Conservation (phyloP, 1,140 invertebrate species). For the Helicoverpa zea region DNA sequence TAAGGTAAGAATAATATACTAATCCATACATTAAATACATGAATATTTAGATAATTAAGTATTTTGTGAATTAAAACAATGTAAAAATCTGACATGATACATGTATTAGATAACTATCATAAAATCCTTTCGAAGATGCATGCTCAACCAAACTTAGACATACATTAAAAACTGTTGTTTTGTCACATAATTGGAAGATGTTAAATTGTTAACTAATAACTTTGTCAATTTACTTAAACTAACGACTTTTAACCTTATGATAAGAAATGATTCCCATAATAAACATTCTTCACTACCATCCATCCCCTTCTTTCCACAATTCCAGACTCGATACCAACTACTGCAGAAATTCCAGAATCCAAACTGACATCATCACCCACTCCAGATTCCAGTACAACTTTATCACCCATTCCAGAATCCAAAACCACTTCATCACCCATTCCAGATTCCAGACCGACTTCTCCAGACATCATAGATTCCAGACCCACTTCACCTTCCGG, state of each 20-base stretch:
- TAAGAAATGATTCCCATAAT: conserved; percentile 13
- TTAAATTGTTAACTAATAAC: background rate
- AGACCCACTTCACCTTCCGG: background rate
- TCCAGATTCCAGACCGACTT: background rate
- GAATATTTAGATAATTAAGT: too few relatives aligned
- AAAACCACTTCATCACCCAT: background rate
- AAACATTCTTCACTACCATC: conserved; percentile 19
- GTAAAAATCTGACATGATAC: too few relatives aligned
- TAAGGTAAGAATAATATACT: too few relatives aligned
- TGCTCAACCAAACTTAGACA: too few relatives aligned
- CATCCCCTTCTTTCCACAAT: background rate
- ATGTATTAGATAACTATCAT: too few relatives aligned
- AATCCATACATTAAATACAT: too few relatives aligned
- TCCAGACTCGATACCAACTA: background rate
- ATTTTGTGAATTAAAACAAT: too few relatives aligned
- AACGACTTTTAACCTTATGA: background rate
- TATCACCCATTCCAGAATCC: background rate
- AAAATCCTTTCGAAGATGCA: too few relatives aligned
- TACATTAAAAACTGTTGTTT: too few relatives aligned
- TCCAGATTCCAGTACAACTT: background rate
- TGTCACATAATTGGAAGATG: background rate
- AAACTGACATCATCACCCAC: background rate
- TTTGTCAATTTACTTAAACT: background rate
- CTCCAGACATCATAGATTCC: background rate
- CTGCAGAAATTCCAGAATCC: background rate